A percentile compares a stretch with the other conserved stretches of the same genome.
phyloP scores from a whole-genome alignment of 2,113 vertebrate species.

The Macquaria ambigua region DNA sequence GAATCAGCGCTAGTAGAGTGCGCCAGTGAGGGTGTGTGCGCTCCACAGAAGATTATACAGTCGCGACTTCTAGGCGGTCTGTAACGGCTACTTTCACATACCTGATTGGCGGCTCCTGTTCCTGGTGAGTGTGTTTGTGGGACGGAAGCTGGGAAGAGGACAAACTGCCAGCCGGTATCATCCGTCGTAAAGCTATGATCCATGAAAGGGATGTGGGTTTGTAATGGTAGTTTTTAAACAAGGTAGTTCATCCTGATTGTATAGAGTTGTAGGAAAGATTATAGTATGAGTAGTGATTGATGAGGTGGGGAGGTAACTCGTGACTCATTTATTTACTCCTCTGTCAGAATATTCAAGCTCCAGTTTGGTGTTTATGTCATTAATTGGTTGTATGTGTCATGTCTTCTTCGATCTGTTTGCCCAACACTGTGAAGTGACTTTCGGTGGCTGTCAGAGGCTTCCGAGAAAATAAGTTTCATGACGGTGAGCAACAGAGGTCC shows the following conservation, averaged over 20 bases:
- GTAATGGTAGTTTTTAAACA: constrained; percentile 21
- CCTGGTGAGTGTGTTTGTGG: constrained; percentile 38
- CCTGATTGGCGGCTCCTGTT: constrained; percentile 56
- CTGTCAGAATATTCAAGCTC: neutral
- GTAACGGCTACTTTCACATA: constrained; percentile 58
- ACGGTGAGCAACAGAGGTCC: neutral
- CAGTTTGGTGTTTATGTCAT: constrained; percentile 17
- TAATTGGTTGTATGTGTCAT: neutral
- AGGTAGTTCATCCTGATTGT: constrained; percentile 13
- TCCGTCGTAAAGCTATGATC: constrained; percentile 16
- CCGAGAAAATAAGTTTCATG: neutral
- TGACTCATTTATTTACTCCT: constrained; percentile 34
- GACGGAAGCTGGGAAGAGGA: constrained; percentile 16
- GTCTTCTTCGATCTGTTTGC: constrained; percentile 9
- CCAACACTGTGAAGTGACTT: neutral
- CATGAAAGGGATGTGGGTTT: constrained; percentile 32
- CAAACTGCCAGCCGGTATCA: constrained; percentile 25
- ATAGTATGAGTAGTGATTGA: constrained; percentile 19
- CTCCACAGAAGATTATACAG: constrained; percentile 69
- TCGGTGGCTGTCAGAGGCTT: neutral
- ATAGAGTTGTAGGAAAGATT: constrained; percentile 5
- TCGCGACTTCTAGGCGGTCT: constrained; percentile 39
- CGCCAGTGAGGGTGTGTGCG: constrained; percentile 59
- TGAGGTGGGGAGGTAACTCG: constrained; percentile 7
- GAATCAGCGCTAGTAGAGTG: constrained; percentile 69